Conservation (phyloP, 2,797 vertebrate genomes). For the Ceryle rudis region DNA sequence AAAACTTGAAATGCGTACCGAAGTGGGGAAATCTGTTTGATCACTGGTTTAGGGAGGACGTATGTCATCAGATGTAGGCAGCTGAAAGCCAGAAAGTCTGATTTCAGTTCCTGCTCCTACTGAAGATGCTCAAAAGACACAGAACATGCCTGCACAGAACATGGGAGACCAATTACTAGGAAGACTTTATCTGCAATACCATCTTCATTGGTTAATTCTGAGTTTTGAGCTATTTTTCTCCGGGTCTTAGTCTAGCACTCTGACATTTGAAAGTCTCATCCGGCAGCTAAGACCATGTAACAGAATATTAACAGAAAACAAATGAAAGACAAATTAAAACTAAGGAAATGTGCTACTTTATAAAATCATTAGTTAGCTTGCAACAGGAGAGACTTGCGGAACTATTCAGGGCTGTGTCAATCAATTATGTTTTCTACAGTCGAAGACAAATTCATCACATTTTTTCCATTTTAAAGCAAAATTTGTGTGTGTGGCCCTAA, state of each 20-base stretch:
- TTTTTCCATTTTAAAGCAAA: not conserved
- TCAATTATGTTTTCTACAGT: not conserved
- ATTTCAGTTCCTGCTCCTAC: not conserved
- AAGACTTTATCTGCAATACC: not conserved
- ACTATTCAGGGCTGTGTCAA: not conserved
- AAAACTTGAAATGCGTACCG: not conserved
- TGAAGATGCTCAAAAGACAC: not conserved
- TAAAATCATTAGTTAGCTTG: not conserved
- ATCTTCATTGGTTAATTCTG: not conserved
- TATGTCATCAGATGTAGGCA: rapidly evolving
- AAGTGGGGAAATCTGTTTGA: not conserved
- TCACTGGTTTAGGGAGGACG: not conserved
- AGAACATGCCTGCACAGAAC: not conserved
- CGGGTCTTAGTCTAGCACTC: not conserved
- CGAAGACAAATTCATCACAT: not conserved
- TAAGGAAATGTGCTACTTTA: not conserved
- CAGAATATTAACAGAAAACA: not conserved
- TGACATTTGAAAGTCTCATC: not conserved
- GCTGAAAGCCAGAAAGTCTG: not conserved
- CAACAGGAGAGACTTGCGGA: not conserved
- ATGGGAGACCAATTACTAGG: rapidly evolving
- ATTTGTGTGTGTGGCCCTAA: rapidly evolving
- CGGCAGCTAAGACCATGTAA: not conserved
- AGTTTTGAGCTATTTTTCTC: not conserved
- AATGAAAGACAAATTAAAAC: not conserved